phyloP scores from a whole-genome alignment of 2,797 vertebrate species.

The Takifugu rubripes region DNA sequence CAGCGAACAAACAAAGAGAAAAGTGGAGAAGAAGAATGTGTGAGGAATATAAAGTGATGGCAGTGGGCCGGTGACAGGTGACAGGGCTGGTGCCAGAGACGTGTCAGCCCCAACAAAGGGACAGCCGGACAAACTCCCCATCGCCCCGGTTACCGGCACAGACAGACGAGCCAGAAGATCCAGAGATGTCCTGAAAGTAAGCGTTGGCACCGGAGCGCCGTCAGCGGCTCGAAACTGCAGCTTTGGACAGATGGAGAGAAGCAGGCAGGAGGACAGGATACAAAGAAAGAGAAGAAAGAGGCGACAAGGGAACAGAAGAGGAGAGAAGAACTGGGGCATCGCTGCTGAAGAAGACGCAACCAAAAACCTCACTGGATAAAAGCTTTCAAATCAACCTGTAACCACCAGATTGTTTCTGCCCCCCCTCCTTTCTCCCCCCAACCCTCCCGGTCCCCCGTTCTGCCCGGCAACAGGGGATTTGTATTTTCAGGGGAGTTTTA shows the following conservation, averaged over 20 bases:
- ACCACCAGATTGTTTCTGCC: constrained; percentile 52
- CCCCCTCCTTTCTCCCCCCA: constrained; percentile 44
- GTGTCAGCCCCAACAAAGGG: constrained; percentile 51
- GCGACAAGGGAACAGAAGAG: constrained; percentile 3
- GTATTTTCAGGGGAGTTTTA: constrained; percentile 67
- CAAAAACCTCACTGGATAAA: constrained; percentile 41
- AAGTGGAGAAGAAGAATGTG: constrained; percentile 2
- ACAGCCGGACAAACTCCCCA: constrained; percentile 59
- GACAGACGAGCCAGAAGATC: constrained; percentile 6
- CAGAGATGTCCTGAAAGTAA: background rate
- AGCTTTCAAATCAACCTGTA: constrained; percentile 52
- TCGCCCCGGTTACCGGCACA: constrained; percentile 20
- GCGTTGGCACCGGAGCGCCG: too few species aligned
- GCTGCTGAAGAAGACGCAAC: constrained; percentile 28
- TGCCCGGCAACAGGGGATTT: constrained; percentile 61
- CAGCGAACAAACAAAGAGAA: background rate
- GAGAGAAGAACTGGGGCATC: constrained; percentile 6
- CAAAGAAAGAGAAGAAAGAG: constrained; percentile 27
- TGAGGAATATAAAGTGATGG: constrained; percentile 12
- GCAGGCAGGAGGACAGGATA: constrained; percentile 47
- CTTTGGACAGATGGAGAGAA: constrained; percentile 6
- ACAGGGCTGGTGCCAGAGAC: constrained; percentile 70
- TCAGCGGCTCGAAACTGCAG: too few species aligned
- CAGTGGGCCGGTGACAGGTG: constrained; percentile 66
- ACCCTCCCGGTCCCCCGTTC: constrained; percentile 44